phyloP scores from a whole-genome alignment of 2,888 invertebrate genomes.

The Xestia c-nigrum region DNA sequence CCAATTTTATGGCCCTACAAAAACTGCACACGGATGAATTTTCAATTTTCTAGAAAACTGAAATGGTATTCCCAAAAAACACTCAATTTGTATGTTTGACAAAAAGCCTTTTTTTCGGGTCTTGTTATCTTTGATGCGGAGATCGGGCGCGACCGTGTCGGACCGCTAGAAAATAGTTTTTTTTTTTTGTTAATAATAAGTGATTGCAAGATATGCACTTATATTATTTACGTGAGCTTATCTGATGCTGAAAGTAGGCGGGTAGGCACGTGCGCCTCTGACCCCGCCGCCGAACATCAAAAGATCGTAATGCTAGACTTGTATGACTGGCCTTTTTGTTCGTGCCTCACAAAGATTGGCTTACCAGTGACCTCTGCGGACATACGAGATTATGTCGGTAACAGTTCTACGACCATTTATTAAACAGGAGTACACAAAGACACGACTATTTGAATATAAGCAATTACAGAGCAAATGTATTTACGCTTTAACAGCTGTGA shows the following conservation, averaged over 20 bases:
- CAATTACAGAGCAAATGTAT: conserved; percentile 24
- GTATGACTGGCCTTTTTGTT: conserved; percentile 69
- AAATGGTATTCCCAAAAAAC: conserved; percentile 40
- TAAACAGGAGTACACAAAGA: conserved; percentile 42
- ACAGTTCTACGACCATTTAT: conserved; percentile 45
- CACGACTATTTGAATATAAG: conserved; percentile 30
- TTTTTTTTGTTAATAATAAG: conserved; percentile 64
- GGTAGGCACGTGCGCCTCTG: conserved; percentile 76
- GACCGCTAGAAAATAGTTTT: conserved; percentile 65
- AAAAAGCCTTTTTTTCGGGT: conserved; percentile 42
- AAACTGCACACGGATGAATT: conserved; percentile 30
- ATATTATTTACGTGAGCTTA: conserved; percentile 76
- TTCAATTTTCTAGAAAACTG: conserved; percentile 40
- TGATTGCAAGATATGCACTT: conserved; percentile 70
- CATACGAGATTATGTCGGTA: conserved; percentile 38
- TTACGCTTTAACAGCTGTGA: conserved; percentile 25
- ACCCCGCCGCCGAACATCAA: conserved; percentile 75
- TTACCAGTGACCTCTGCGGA: conserved; percentile 59
- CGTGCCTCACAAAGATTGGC: conserved; percentile 70
- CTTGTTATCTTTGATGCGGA: conserved; percentile 48
- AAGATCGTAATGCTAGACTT: conserved; percentile 71
- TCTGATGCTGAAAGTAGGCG: conserved; percentile 74
- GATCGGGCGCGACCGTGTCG: conserved; percentile 52
- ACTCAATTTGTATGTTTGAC: conserved; percentile 43
- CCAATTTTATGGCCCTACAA: conserved; percentile 15